These are phyloP conservation scores for Rhyacophila evoluta DNA, from an alignment of 2,888 invertebrate genomes.

Conservation along the genomic window DNA sequence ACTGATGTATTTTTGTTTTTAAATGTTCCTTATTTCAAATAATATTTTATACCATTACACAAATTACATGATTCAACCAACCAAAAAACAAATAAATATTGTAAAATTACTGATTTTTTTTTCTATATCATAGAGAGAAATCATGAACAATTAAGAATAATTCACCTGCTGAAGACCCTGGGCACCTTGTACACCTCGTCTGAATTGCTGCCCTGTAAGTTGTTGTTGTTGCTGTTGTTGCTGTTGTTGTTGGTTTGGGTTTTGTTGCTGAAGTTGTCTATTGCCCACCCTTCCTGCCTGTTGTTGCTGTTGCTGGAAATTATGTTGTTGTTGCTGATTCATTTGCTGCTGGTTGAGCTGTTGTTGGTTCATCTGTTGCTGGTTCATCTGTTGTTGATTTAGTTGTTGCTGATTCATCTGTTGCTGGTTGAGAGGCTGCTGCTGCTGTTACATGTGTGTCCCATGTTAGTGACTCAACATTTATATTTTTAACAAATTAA, in stretches of 20 bases:
- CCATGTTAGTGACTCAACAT: not conserved
- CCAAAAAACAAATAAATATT: too few relatives aligned
- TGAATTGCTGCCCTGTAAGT: not conserved
- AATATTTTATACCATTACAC: too few relatives aligned
- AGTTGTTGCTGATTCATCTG: not conserved
- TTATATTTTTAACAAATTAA: not conserved
- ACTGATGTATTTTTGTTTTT: too few relatives aligned
- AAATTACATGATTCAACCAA: too few relatives aligned
- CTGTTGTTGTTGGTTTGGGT: constrained; percentile 53
- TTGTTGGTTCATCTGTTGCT: constrained; percentile 57
- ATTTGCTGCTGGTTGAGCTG: constrained; percentile 55
- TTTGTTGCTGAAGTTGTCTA: constrained; percentile 59
- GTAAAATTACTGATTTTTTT: too few relatives aligned
- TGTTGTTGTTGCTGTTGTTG: constrained; percentile 56
- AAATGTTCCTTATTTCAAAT: too few relatives aligned
- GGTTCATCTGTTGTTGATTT: constrained; percentile 56
- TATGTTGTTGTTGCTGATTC: constrained; percentile 58
- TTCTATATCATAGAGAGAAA: too few relatives aligned
- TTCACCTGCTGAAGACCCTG: not conserved
- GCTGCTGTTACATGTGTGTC: constrained; percentile 46
- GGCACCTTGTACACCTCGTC: not conserved
- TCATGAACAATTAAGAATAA: too few relatives aligned
- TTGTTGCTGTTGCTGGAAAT: constrained; percentile 59
- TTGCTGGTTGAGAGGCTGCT: constrained; percentile 56
- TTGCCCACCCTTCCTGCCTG: constrained; percentile 55